Percentiles rank a stretch among this genome's conserved stretches.
These are phyloP conservation scores for Synodontis membranacea DNA, from an alignment of 2,113 vertebrate genomes.

Conservation along the genomic window DNA sequence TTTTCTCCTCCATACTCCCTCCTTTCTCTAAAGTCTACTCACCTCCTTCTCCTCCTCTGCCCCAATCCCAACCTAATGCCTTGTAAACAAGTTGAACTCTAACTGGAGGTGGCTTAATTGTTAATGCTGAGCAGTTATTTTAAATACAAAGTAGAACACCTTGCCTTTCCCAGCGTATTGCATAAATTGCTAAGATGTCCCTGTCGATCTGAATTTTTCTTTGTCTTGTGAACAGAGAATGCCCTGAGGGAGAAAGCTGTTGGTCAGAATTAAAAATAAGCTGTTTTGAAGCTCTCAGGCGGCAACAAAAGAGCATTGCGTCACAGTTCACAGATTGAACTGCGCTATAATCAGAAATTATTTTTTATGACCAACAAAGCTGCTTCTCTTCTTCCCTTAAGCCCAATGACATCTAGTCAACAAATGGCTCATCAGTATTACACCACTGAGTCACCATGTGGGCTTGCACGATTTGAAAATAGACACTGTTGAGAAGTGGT, in stretches of 20 bases:
- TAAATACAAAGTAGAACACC: conserved; percentile 60
- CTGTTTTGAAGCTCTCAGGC: conserved; percentile 32
- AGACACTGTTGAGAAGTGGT: conserved; percentile 26
- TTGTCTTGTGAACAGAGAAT: neutral
- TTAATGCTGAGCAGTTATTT: conserved; percentile 73
- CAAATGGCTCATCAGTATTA: conserved; percentile 53
- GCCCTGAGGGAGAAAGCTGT: neutral
- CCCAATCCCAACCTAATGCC: conserved; percentile 61
- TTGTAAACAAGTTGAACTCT: conserved; percentile 83
- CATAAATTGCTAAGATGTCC: neutral
- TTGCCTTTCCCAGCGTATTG: neutral
- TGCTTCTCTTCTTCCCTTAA: conserved; percentile 44
- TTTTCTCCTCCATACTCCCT: conserved; percentile 59
- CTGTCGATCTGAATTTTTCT: neutral
- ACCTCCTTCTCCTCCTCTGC: conserved; percentile 40
- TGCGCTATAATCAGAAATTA: conserved; percentile 34
- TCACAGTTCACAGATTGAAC: conserved; percentile 21
- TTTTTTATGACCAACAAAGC: conserved; percentile 50
- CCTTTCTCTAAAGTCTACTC: conserved; percentile 44
- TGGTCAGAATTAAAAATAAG: conserved; percentile 19
- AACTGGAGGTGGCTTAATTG: conserved; percentile 78
- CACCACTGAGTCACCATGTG: conserved; percentile 46
- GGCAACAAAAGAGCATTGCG: conserved; percentile 35
- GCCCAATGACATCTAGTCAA: conserved; percentile 37
- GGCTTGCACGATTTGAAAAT: conserved; percentile 26